Evolutionary conservation across 53 echinoderm and acorn worm species (phyloP), one percentile per base, ranked within the genome.

Genomic region (Paracentrotus lividus): DNA sequence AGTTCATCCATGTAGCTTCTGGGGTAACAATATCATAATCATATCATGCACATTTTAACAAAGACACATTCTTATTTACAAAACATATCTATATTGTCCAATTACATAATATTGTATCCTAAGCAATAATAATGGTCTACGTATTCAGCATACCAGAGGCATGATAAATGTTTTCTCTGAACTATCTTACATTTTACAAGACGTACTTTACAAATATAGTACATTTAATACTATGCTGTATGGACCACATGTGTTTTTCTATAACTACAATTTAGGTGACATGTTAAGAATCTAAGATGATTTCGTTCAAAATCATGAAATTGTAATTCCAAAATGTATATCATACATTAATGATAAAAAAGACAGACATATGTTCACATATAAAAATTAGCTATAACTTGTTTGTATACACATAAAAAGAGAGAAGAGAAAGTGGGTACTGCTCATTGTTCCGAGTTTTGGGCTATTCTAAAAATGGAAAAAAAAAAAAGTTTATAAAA

Each of bases 61-160:
- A 47, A 81, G 81, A 81, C 81, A 81, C 81, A 81, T 81, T 81
- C 27, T 44, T 81, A 81, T 89, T 43, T 89, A 89, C 56, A 88
- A 49, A 88, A 88, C 89, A 64, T n/a, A 42, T 57, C 43, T 59
- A 89, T 59, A 89, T 20, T 89, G 89, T 89, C 89, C 64, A 89
- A 64, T 89, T 58, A 59, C 60, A 61, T 44, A 21, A 59, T n/a
- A n/a, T 58, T 16, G 42, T 65, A 89, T 89, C 38, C 89, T 89
- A 89, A 64, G 65, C 45, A 81, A 81, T 45, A 81, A 5, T 67
- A 12, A 47, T n/a, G 26, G 47, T 81, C 47, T 45, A 81, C 81
- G 44, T 64, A 87, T 54, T 87, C 20, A 57, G 57, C 87, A 56
- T 87, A 87, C 38, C 36, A 87, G 55, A 56, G 87, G 57, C 87